Conservation (phyloP, 2,113 vertebrate species). For the Seriola rivoliana region DNA sequence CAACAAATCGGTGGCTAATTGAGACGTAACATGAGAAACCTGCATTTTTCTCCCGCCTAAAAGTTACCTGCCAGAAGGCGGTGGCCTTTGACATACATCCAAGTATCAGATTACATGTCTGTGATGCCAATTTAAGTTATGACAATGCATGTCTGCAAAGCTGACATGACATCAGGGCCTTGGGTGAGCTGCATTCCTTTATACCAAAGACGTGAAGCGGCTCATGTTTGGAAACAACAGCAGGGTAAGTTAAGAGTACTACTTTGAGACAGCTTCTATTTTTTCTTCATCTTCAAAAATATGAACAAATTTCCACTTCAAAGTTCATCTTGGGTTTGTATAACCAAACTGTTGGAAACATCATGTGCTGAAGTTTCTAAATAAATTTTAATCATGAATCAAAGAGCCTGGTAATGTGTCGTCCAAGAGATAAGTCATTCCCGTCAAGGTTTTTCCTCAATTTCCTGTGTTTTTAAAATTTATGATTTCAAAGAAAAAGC, state of each 20-base stretch:
- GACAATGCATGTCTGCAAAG: background rate
- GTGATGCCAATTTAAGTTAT: slow-evolving; percentile 27
- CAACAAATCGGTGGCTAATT: slow-evolving; percentile 68
- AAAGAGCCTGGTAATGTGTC: background rate
- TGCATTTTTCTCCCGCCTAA: background rate
- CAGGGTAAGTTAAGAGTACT: background rate
- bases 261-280: background rate
- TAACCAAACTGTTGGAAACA: background rate
- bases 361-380: background rate
- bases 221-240: background rate
- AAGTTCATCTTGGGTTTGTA: background rate
- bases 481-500: slow-evolving; percentile 2
- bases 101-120: slow-evolving; percentile 8
- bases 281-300: background rate
- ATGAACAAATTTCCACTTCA: background rate
- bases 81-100: slow-evolving; percentile 39
- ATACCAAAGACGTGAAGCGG: background rate
- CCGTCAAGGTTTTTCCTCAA: background rate
- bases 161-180: slow-evolving; percentile 2
- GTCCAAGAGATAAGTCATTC: background rate
- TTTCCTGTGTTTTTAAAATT: background rate
- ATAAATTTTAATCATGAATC: background rate
- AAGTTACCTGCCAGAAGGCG: slow-evolving; percentile 13
- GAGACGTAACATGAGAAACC: slow-evolving; percentile 49
- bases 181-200: background rate